These are phyloP conservation scores for Temnothorax ravouxi DNA, from an alignment of 2,888 invertebrate genomes.

Conservation along the genomic window DNA sequence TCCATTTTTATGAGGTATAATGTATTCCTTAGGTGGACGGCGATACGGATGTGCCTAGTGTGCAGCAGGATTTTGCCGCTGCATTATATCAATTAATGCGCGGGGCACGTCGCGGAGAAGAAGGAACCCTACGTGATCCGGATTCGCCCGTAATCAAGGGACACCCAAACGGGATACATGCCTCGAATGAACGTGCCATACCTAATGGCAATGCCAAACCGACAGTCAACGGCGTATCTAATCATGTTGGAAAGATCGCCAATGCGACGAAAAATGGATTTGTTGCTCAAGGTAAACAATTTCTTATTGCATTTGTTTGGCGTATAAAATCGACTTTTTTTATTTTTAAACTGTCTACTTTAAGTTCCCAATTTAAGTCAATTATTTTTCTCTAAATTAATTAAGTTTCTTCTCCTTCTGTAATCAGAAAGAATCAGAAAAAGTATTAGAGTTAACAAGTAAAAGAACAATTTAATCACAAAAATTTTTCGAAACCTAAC, in stretches of 20 bases:
- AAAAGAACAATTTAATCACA: neutral
- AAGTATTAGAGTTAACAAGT: neutral
- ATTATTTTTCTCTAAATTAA: neutral
- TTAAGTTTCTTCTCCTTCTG: neutral
- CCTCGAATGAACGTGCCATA: slow-evolving; percentile 75
- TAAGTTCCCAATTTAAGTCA: neutral
- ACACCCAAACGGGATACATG: slow-evolving; percentile 79
- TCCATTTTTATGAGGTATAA: neutral
- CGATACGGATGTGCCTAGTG: slow-evolving; percentile 93
- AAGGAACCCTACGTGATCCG: slow-evolving; percentile 68
- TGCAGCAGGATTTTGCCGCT: slow-evolving; percentile 92
- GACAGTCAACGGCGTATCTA: slow-evolving; percentile 85
- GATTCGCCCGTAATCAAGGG: slow-evolving; percentile 62
- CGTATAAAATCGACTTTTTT: neutral
- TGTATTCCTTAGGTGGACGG: slow-evolving; percentile 91
- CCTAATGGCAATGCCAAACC: slow-evolving; percentile 86
- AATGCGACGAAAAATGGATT: slow-evolving; percentile 71
- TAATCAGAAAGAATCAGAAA: neutral
- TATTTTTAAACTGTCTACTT: neutral
- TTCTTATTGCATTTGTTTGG: neutral
- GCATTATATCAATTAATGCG: slow-evolving; percentile 91
- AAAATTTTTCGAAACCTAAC: neutral
- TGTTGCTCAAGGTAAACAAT: slow-evolving; percentile 57
- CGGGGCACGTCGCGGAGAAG: slow-evolving; percentile 82
- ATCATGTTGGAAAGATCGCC: slow-evolving; percentile 69